Evolutionary conservation across 2,888 invertebrate genomes (phyloP).

Genomic region (Labia minor): DNA sequence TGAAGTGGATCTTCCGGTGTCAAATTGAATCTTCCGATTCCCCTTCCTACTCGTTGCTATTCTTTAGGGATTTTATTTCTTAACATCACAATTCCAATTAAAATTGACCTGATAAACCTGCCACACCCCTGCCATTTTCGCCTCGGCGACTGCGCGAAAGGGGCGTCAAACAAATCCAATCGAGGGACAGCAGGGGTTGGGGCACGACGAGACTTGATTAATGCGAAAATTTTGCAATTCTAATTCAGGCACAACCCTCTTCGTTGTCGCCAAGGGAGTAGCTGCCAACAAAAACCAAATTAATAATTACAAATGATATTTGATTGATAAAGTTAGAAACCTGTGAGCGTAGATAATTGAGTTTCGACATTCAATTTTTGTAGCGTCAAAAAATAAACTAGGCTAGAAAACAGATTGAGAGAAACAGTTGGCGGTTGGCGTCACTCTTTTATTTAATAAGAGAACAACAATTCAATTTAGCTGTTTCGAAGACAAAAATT

Average conservation of each 20-base stretch:
- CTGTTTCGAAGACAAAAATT: background rate
- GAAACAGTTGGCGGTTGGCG: background rate
- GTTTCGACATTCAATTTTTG: background rate
- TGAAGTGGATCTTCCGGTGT: conserved; percentile 15
- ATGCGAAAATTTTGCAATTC: conserved; percentile 13
- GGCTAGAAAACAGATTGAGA: background rate
- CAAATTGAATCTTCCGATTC: background rate
- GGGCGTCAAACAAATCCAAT: background rate
- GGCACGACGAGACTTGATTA: background rate
- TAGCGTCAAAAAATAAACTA: background rate
- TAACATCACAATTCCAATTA: conserved; percentile 26
- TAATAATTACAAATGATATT: conserved; percentile 2
- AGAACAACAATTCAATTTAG: background rate
- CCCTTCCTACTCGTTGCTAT: background rate
- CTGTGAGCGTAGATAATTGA: background rate
- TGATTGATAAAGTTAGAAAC: background rate
- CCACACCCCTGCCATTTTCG: conserved; percentile 19
- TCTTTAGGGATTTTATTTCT: background rate
- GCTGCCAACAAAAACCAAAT: conserved; percentile 4
- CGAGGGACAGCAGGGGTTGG: background rate
- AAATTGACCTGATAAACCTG: conserved; percentile 26
- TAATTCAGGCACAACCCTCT: conserved; percentile 6
- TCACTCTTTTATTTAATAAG: background rate
- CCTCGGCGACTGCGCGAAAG: background rate
- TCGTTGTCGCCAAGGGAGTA: background rate